phyloP scores from a whole-genome alignment of 2,888 invertebrate genomes.

The Mycalesis mineus region DNA sequence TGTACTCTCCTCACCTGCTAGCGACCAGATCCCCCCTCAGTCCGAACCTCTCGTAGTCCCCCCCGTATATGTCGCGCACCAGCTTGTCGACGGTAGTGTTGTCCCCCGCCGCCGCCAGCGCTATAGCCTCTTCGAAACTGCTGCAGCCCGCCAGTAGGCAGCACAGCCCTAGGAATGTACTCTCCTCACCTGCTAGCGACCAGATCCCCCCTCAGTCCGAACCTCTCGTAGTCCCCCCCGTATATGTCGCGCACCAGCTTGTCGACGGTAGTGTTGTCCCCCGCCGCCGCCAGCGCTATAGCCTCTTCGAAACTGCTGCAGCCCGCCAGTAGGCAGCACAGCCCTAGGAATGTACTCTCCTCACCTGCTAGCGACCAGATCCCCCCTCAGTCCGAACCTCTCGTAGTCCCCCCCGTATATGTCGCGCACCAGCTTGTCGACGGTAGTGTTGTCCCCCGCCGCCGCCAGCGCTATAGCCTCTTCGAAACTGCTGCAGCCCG shows the following conservation, averaged over 20 bases:
- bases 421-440: conserved; percentile 96
- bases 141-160: conserved; percentile 96
- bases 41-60: conserved; percentile 94
- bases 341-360: conserved; percentile 92
- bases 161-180: conserved; percentile 97
- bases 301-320: conserved; percentile 98
- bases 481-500: conserved; percentile 97
- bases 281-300: conserved; percentile 93
- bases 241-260: conserved; percentile 98
- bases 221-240: conserved; percentile 96
- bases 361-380: conserved; percentile 97
- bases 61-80: conserved; percentile 97
- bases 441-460: conserved; percentile 93
- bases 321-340: conserved; percentile 96
- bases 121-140: conserved; percentile 97
- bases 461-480: conserved; percentile 97
- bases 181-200: conserved; percentile 95
- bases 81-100: conserved; percentile 96
- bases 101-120: conserved; percentile 94
- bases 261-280: conserved; percentile 95
- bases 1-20: conserved; percentile 93
- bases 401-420: conserved; percentile 99
- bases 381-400: conserved; percentile 93
- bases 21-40: conserved; percentile 96
- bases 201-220: conserved; percentile 93